phyloP scores from a whole-genome alignment of 2,888 invertebrate species.

The Pelosia muscerda region DNA sequence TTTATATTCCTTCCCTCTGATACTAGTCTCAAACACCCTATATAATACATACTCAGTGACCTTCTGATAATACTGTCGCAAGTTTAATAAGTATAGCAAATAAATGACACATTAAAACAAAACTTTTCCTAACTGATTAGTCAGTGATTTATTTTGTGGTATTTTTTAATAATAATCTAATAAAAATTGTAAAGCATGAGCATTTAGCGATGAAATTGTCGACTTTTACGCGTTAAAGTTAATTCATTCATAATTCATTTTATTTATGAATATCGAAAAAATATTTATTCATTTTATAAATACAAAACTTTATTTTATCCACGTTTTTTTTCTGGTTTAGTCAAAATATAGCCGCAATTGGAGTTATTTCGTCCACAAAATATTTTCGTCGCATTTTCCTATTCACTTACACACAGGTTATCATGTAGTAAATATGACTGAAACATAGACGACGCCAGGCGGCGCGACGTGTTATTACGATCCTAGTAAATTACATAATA shows the following conservation, averaged over 20 bases:
- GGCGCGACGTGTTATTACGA: slow-evolving; percentile 35
- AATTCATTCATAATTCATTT: no score
- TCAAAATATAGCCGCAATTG: no score
- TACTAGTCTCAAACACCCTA: neutral
- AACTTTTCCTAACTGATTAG: no score
- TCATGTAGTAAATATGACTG: slow-evolving; percentile 51
- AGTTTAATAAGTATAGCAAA: neutral
- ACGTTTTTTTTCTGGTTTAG: no score
- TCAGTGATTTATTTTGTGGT: neutral
- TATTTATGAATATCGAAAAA: no score
- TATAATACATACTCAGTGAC: neutral
- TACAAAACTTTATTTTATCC: no score
- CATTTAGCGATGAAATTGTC: neutral
- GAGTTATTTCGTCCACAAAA: no score
- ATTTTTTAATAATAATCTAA: neutral
- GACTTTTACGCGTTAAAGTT: no score
- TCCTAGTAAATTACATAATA: slow-evolving; percentile 23
- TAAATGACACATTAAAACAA: neutral
- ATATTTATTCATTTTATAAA: no score
- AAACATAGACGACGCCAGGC: slow-evolving; percentile 48
- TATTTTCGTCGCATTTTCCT: neutral
- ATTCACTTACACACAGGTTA: slow-evolving; percentile 17
- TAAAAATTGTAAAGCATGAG: neutral
- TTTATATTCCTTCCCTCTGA: neutral
- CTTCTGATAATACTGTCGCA: neutral